Percentiles rank a stretch among this genome's conserved stretches.
These are phyloP conservation scores for Peromyscus melanophrys DNA, from an alignment of 2,797 vertebrate genomes.

Conservation along the genomic window DNA sequence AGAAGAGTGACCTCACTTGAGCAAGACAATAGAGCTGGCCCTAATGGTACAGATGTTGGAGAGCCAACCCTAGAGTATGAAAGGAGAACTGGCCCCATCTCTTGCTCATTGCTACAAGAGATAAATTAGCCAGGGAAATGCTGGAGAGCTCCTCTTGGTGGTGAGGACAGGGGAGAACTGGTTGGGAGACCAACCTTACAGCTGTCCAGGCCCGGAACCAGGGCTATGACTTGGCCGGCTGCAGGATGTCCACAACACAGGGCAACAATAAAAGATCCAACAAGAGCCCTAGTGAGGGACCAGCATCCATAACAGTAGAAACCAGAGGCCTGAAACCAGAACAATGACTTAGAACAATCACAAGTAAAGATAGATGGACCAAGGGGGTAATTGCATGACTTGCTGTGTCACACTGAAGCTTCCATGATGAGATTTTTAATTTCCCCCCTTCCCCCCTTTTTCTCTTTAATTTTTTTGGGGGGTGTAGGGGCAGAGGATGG, in stretches of 20 bases:
- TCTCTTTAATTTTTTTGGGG: background rate
- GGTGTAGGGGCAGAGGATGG: background rate
- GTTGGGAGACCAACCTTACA: background rate
- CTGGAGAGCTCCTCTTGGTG: background rate
- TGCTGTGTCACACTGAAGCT: no score
- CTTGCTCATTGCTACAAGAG: background rate
- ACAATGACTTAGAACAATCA: no score
- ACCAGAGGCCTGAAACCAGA: no score
- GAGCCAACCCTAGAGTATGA: background rate
- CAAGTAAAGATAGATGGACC: background rate
- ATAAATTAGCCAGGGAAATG: background rate
- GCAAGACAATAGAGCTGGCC: background rate
- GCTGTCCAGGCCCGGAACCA: background rate
- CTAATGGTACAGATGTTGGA: background rate
- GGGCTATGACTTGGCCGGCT: background rate
- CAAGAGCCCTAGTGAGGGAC: background rate
- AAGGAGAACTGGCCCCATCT: background rate
- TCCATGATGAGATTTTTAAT: background rate
- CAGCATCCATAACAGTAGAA: no score
- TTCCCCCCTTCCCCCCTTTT: rapidly evolving
- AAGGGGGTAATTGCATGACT: background rate
- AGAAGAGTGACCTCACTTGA: background rate
- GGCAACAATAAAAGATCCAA: background rate
- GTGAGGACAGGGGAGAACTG: background rate
- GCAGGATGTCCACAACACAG: background rate